phyloP scores from a whole-genome alignment of 2,888 invertebrate genomes.

The Eurytoma adleriae region DNA sequence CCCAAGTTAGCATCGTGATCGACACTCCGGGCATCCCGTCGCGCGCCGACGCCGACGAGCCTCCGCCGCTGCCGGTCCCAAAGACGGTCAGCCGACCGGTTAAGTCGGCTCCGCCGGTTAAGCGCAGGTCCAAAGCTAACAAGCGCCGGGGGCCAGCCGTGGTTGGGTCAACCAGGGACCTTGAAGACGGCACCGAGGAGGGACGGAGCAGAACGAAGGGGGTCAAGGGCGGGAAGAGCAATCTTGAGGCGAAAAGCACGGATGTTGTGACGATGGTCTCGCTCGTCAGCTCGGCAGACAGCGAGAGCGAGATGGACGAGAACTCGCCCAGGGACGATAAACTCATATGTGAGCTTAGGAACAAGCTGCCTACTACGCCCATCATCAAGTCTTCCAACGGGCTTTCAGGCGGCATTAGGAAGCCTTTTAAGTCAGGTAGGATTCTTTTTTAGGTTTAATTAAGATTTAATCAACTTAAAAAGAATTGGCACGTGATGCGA shows the following conservation, averaged over 20 bases:
- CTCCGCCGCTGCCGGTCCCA: neutral
- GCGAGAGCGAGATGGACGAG: slow-evolving; percentile 78
- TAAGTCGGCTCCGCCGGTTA: slow-evolving; percentile 68
- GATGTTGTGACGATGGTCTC: slow-evolving; percentile 83
- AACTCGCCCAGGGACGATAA: slow-evolving; percentile 71
- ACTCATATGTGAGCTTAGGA: slow-evolving; percentile 70
- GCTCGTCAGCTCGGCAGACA: slow-evolving; percentile 81
- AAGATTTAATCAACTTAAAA: no score
- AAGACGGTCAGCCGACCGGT: slow-evolving; percentile 60
- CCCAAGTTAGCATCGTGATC: slow-evolving; percentile 69
- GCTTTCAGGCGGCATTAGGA: slow-evolving; percentile 61
- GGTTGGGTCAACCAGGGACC: slow-evolving; percentile 60
- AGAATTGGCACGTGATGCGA: no score
- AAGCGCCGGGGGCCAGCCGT: slow-evolving; percentile 64
- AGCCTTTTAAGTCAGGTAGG: slow-evolving; percentile 71
- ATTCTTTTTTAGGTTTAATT: neutral
- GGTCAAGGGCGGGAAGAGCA: slow-evolving; percentile 49
- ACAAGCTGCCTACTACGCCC: slow-evolving; percentile 71
- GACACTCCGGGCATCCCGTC: slow-evolving; percentile 60
- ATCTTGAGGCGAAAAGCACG: slow-evolving; percentile 56
- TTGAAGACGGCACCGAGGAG: slow-evolving; percentile 50
- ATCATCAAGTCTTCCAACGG: slow-evolving; percentile 71
- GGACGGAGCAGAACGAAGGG: slow-evolving; percentile 55
- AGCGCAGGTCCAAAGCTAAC: slow-evolving; percentile 67
- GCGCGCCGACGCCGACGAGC: neutral